Percentiles rank a stretch among this genome's conserved stretches.
These are phyloP conservation scores for Andrena minutula DNA, from an alignment of 2,888 invertebrate genomes.

Conservation along the genomic window DNA sequence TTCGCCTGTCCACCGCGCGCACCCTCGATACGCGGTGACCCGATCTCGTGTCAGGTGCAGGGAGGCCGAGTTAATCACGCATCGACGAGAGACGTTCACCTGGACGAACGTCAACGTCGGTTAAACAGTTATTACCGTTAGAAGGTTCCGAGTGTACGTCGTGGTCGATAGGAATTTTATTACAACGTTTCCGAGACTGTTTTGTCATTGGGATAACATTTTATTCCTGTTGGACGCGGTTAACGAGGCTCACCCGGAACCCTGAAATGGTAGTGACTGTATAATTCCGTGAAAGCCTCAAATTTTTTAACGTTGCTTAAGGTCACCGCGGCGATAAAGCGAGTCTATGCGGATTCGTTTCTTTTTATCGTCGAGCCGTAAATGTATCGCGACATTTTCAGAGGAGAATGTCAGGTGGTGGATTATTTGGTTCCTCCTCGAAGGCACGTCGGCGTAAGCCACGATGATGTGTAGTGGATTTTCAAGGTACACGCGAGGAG, in stretches of 20 bases:
- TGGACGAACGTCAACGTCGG: slow-evolving; percentile 32
- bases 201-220: too few relatives aligned
- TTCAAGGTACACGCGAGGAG: not conserved
- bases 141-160: too few relatives aligned
- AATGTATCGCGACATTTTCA: slow-evolving; percentile 34
- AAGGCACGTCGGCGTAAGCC: too few relatives aligned
- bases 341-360: not conserved
- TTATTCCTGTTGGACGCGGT: too few relatives aligned
- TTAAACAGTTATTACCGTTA: too few relatives aligned
- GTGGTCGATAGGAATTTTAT: too few relatives aligned
- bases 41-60: not conserved
- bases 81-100: slow-evolving; percentile 11
- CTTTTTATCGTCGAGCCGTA: not conserved
- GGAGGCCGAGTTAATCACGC: not conserved
- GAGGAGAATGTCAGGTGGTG: slow-evolving; percentile 19
- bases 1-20: slow-evolving; percentile 1
- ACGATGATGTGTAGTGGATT: not conserved
- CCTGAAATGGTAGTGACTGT: too few relatives aligned
- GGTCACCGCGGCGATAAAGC: slow-evolving; percentile 37
- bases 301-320: slow-evolving; percentile 9
- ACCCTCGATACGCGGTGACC: not conserved
- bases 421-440: not conserved
- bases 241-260: too few relatives aligned
- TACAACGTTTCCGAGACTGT: too few relatives aligned
- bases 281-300: too few relatives aligned